These are phyloP conservation scores for Phaethon lepturus DNA, from an alignment of 2,113 vertebrate genomes.

Conservation along the genomic window DNA sequence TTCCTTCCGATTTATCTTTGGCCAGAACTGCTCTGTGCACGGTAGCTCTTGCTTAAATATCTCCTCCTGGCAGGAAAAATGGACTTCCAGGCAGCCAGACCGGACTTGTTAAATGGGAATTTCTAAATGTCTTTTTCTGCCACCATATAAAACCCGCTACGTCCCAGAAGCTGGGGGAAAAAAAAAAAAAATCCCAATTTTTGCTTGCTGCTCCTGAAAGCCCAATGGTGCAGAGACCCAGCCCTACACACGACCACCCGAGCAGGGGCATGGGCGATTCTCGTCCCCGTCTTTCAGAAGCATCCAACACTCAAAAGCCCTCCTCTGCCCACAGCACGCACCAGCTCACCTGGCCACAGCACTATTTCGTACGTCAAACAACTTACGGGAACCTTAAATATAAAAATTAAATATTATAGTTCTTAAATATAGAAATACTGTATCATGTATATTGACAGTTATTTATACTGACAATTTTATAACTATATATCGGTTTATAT, in stretches of 20 bases:
- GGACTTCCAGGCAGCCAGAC: neutral
- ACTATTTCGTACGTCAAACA: neutral
- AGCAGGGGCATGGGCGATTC: neutral
- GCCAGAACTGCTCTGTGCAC: accelerated
- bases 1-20: neutral
- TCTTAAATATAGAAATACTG: no score
- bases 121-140: neutral
- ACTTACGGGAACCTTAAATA: neutral
- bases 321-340: neutral
- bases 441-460: neutral
- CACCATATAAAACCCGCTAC: neutral
- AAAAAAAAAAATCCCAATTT: neutral
- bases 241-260: accelerated
- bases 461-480: neutral
- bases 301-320: neutral
- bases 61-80: neutral
- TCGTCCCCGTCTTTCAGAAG: neutral
- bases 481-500: neutral
- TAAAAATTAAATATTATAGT: no score
- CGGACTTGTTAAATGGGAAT: neutral
- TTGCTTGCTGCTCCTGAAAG: neutral
- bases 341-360: neutral
- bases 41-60: neutral
- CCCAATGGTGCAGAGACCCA: neutral
- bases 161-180: neutral